Evolutionary conservation across 2,797 vertebrate species (phyloP), one percentile per base, ranked within the genome.

Genomic region (Lemur catta): DNA sequence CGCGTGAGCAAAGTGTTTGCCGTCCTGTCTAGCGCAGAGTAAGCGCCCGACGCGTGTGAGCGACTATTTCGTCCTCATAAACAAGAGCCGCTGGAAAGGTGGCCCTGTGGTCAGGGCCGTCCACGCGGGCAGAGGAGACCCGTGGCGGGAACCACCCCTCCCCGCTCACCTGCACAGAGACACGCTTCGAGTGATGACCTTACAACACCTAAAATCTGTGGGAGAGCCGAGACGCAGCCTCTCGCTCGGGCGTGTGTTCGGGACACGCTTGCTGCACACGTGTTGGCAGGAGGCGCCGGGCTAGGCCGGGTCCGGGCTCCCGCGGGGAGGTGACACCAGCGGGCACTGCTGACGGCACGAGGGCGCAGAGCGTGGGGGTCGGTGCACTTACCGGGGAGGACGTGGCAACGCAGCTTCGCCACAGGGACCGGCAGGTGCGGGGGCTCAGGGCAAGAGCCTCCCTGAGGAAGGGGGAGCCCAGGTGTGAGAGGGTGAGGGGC

Each of bases 401-500:
- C 1, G 15, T 74, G 35, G 28, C 17, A 24, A 6, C 0, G 30
- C 11, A 0, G 38, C 3, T 1, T 24, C 38, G 13, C 38, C 30
- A 15, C 7, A 13, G 14, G 35, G 15, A 9, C 22, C 1, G 0
- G 63, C 8, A 20, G 41, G 20, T 22, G 2, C 9, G 13, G 52
- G n/a, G 79, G 14, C 55, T 30, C 26, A 2, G 10, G 59, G 12
- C 15, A 1, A 30, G 13, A 10, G 15, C 65, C 35, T 12, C 28
- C 33, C 26, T 2, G 2, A 38, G 33, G 67, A 22, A 0, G 6
- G 30, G 7, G 18, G 18, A 10, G 2, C 7, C 13, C 4, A 2
- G 3, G 3, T 6, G 28, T 0, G 4, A 6, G 3, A 12, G 26
- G 4, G 13, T 0, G 18, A 59, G 30, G 41, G 7, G 2, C 4